Percentiles rank a stretch among this genome's conserved stretches.
phyloP scores from a whole-genome alignment of 1,140 invertebrate species.

The Leptonema lineaticorne region DNA sequence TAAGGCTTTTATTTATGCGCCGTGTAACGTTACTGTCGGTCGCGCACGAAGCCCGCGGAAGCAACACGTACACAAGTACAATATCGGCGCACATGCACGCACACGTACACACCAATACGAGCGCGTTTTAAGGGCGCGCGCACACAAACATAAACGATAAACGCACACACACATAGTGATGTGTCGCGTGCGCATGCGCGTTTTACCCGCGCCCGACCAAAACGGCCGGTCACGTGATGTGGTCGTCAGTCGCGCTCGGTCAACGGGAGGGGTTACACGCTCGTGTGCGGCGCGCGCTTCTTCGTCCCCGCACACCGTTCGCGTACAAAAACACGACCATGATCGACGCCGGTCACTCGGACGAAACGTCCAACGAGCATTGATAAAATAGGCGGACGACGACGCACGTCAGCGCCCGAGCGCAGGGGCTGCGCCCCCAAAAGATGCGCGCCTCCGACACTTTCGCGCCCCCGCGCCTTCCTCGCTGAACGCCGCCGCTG shows the following conservation, averaged over 20 bases:
- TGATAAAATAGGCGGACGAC: not conserved
- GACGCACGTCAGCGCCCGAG: not conserved
- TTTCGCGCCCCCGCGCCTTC: not conserved
- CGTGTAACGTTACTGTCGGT: too few relatives aligned
- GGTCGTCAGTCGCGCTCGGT: conserved; percentile 48
- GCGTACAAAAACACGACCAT: not conserved
- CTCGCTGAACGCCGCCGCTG: not conserved
- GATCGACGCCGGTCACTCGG: not conserved
- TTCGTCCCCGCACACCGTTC: not conserved
- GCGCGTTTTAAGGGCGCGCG: too few relatives aligned
- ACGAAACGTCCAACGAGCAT: not conserved
- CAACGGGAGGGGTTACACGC: conserved; percentile 15
- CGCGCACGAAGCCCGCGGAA: too few relatives aligned
- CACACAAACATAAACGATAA: not conserved
- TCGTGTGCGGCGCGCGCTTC: not conserved
- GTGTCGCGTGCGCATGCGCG: conserved; percentile 44
- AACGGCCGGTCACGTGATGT: conserved; percentile 59
- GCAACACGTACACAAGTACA: too few relatives aligned
- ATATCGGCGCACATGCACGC: too few relatives aligned
- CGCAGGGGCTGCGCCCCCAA: not conserved
- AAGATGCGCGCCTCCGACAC: conserved; percentile 5
- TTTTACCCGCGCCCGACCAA: conserved; percentile 54
- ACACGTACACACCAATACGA: too few relatives aligned
- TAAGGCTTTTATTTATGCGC: too few relatives aligned
- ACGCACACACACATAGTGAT: conserved; percentile 12